Percentiles rank a stretch among this genome's conserved stretches.
phyloP scores from a whole-genome alignment of 2,797 vertebrate species.

The Philypnodon macrostomus region DNA sequence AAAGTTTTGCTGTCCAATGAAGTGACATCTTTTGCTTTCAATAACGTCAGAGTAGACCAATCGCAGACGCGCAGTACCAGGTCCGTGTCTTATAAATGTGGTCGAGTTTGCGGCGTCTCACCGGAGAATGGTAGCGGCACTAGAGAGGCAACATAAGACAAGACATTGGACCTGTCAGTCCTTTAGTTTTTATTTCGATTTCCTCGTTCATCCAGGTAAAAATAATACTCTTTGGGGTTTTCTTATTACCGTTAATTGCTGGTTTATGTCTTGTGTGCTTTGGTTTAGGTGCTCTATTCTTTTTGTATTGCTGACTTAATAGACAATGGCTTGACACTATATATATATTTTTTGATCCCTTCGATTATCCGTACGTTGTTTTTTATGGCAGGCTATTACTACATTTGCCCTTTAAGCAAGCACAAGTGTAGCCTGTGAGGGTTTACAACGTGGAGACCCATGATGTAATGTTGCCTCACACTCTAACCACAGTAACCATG shows the following conservation, averaged over 20 bases:
- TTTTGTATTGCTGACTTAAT: neutral
- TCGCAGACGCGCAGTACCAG: constrained; percentile 46
- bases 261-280: too few relatives aligned
- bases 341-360: too few relatives aligned
- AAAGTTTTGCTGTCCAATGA: constrained; percentile 55
- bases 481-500: constrained; percentile 45
- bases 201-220: constrained; percentile 69
- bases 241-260: neutral
- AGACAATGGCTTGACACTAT: neutral
- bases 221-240: too few relatives aligned
- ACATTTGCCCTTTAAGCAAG: too few relatives aligned
- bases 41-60: constrained; percentile 64
- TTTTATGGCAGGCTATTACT: too few relatives aligned
- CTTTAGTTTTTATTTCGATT: constrained; percentile 66
- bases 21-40: constrained; percentile 24
- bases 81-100: constrained; percentile 67
- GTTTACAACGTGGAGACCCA: neutral
- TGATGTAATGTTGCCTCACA: constrained; percentile 53
- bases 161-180: constrained; percentile 66
- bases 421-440: neutral
- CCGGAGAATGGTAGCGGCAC: constrained; percentile 73
- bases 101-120: neutral
- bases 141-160: constrained; percentile 3
- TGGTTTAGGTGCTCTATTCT: neutral
- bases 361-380: too few relatives aligned